Percentiles rank a stretch among this genome's conserved stretches.
Evolutionary conservation across 2,888 invertebrate species (phyloP).

Genomic region (Noctua janthe): DNA sequence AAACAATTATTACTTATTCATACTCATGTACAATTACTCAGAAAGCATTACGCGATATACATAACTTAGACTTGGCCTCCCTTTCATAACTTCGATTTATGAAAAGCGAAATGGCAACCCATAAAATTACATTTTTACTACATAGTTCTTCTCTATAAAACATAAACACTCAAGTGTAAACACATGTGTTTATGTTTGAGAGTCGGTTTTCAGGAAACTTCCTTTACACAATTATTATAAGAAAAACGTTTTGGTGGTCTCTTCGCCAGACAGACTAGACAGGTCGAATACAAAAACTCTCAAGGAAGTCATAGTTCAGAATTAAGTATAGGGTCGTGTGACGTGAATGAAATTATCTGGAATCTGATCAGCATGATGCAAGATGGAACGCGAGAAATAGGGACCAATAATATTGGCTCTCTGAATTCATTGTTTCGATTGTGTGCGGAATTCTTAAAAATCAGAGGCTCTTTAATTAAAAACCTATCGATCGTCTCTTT

Average conservation of each 20-base stretch:
- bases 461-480: slow-evolving; percentile 11
- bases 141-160: background rate
- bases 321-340: background rate
- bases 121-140: background rate
- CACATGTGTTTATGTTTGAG: background rate
- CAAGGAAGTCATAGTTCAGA: background rate
- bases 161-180: background rate
- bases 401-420: slow-evolving; percentile 9
- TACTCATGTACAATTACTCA: slow-evolving; percentile 17
- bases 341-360: slow-evolving; percentile 4
- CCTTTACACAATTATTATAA: too few species aligned
- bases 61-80: background rate
- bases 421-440: slow-evolving; percentile 3
- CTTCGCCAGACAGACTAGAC: background rate
- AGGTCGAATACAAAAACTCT: background rate
- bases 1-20: slow-evolving; percentile 21
- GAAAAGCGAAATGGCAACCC: slow-evolving; percentile 8
- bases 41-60: slow-evolving; percentile 15
- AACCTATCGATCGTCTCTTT: slow-evolving; percentile 2
- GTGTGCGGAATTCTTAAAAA: slow-evolving; percentile 11
- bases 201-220: background rate
- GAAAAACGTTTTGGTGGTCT: background rate
- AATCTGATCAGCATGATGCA: slow-evolving; percentile 25
- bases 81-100: background rate
- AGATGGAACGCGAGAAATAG: slow-evolving; percentile 13